Conservation (phyloP, 64 coral and sea anemone species). For the Cladopsammia gracilis region DNA sequence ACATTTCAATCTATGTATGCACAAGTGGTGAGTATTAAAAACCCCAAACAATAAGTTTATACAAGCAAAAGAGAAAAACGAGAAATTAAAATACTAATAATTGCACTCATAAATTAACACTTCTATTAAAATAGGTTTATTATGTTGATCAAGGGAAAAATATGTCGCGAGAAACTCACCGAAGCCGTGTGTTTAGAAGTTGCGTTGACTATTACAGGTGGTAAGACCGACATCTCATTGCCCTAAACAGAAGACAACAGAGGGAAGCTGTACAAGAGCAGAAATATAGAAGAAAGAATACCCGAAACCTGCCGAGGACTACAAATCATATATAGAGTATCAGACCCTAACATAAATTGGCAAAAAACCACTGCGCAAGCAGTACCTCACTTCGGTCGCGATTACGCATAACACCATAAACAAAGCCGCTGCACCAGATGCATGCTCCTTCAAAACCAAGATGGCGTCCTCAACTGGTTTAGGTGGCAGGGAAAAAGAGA, state of each 20-base stretch:
- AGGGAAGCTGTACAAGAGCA: constrained; percentile 45
- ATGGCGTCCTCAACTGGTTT: background rate
- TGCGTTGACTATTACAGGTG: constrained; percentile 55
- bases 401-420: background rate
- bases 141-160: background rate
- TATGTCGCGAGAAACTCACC: constrained; percentile 47
- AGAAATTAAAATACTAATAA: background rate
- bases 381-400: no score
- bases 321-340: background rate
- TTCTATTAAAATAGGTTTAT: no score
- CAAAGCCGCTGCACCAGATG: background rate
- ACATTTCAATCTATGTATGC: no score
- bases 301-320: background rate
- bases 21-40: no score
- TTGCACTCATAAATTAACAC: background rate
- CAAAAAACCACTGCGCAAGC: background rate
- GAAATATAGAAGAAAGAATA: background rate
- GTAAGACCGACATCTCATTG: constrained; percentile 45
- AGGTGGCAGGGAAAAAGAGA: background rate
- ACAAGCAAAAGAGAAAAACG: background rate
- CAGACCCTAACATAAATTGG: background rate
- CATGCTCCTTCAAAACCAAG: constrained; percentile 8
- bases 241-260: constrained; percentile 7
- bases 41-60: no score
- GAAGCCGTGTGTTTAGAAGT: constrained; percentile 86